Conservation (phyloP, 2,113 vertebrate species). For the Oncorhynchus keta region DNA sequence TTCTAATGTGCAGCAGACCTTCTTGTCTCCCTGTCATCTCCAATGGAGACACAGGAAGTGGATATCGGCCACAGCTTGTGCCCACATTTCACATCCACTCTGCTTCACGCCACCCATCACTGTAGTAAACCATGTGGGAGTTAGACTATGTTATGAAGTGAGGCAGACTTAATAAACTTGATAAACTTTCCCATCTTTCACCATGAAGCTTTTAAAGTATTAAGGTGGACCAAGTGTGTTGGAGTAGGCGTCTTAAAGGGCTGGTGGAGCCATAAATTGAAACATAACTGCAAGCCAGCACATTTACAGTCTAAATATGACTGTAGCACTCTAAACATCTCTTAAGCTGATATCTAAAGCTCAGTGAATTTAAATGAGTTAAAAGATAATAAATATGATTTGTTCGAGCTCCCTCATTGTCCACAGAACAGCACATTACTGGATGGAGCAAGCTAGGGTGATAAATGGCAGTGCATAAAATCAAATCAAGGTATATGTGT, state of each 20-base stretch:
- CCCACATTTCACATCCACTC: slow-evolving; percentile 72
- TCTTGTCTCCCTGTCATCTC: slow-evolving; percentile 69
- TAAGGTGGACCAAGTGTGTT: slow-evolving; percentile 35
- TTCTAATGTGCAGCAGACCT: slow-evolving; percentile 56
- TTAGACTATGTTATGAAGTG: slow-evolving; percentile 47
- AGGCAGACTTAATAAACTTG: slow-evolving; percentile 64
- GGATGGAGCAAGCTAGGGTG: background rate
- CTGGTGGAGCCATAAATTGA: slow-evolving; percentile 48
- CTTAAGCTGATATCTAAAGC: slow-evolving; percentile 32
- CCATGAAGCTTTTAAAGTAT: slow-evolving; percentile 52
- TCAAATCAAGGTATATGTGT: background rate
- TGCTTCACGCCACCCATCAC: slow-evolving; percentile 57
- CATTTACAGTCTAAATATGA: slow-evolving; percentile 39
- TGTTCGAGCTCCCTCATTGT: slow-evolving; percentile 19
- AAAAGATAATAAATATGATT: slow-evolving; percentile 35
- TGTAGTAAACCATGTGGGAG: slow-evolving; percentile 26
- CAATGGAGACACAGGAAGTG: slow-evolving; percentile 57
- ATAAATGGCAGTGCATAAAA: background rate
- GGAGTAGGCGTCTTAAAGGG: slow-evolving; percentile 31
- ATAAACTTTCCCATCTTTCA: slow-evolving; percentile 57
- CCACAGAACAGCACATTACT: background rate
- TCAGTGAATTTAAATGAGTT: slow-evolving; percentile 29
- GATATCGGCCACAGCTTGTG: slow-evolving; percentile 70
- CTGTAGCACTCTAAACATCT: slow-evolving; percentile 19
- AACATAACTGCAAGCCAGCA: slow-evolving; percentile 24